Percentiles rank a stretch among this genome's conserved stretches.
These are phyloP conservation scores for Dermochelys coriacea DNA, from an alignment of 2,797 vertebrate species.

Conservation along the genomic window DNA sequence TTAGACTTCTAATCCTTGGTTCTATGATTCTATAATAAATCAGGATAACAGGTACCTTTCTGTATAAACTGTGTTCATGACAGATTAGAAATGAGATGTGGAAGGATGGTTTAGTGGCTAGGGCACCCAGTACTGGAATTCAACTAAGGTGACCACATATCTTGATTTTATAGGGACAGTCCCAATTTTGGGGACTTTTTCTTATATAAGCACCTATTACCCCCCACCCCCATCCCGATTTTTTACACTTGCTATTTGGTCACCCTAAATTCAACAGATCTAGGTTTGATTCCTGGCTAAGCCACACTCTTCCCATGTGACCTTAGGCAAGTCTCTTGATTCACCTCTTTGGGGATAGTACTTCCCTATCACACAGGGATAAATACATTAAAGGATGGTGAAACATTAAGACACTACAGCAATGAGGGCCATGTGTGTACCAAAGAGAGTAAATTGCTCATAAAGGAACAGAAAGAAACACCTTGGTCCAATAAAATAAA, in stretches of 20 bases:
- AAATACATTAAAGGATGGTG: neutral
- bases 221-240: too few relatives aligned
- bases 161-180: too few relatives aligned
- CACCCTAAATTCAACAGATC: neutral
- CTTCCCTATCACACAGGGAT: neutral
- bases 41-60: conserved; percentile 21
- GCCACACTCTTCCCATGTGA: neutral
- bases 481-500: neutral
- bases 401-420: neutral
- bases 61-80: conserved; percentile 7
- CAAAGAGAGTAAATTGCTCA: neutral
- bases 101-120: neutral
- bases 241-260: too few relatives aligned
- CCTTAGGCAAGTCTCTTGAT: neutral
- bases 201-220: too few relatives aligned
- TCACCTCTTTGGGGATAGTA: neutral
- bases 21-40: neutral
- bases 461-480: neutral
- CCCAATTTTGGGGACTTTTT: too few relatives aligned
- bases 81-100: neutral
- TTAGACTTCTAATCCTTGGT: too few relatives aligned
- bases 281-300: neutral
- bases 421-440: neutral
- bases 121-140: neutral
- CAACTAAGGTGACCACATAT: too few relatives aligned